Evolutionary conservation across 2,888 invertebrate species (phyloP).

Genomic region (Melikaiella ostensackeni): DNA sequence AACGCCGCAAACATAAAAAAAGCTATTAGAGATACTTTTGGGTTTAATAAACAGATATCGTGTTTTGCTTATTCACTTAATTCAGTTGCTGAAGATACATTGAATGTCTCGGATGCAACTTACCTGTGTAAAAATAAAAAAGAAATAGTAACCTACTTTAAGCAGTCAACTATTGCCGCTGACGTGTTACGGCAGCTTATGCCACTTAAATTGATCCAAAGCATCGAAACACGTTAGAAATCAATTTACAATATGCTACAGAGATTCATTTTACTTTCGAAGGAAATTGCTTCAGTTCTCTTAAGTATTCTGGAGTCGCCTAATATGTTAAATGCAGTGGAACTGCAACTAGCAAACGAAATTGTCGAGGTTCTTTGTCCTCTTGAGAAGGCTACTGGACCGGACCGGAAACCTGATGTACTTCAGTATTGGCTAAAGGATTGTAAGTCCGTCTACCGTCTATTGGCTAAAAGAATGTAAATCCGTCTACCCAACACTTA

Average conservation of each 20-base stretch:
- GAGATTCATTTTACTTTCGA: slow-evolving; percentile 39
- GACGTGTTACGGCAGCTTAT: slow-evolving; percentile 45
- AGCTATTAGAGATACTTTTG: neutral
- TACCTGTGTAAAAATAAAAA: slow-evolving; percentile 53
- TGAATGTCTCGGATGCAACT: slow-evolving; percentile 44
- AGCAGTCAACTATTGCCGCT: slow-evolving; percentile 41
- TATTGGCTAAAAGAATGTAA: neutral
- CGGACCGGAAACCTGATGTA: neutral
- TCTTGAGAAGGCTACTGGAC: slow-evolving; percentile 24
- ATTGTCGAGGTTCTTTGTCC: too few relatives aligned
- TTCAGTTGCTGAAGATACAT: slow-evolving; percentile 45
- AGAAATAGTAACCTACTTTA: slow-evolving; percentile 47
- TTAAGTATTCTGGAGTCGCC: slow-evolving; percentile 51
- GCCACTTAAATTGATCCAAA: slow-evolving; percentile 42
- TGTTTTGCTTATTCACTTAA: too few relatives aligned
- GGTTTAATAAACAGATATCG: too few relatives aligned
- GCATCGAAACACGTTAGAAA: slow-evolving; percentile 48
- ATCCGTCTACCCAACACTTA: neutral
- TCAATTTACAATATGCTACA: slow-evolving; percentile 46
- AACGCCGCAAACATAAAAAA: too few relatives aligned
- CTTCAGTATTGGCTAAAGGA: too few relatives aligned
- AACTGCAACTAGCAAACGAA: slow-evolving; percentile 55
- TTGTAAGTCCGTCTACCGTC: too few relatives aligned
- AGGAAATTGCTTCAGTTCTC: slow-evolving; percentile 48
- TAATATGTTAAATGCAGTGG: slow-evolving; percentile 49